phyloP scores from a whole-genome alignment of 2,888 invertebrate genomes.

The Agonopterix alstromeriana region DNA sequence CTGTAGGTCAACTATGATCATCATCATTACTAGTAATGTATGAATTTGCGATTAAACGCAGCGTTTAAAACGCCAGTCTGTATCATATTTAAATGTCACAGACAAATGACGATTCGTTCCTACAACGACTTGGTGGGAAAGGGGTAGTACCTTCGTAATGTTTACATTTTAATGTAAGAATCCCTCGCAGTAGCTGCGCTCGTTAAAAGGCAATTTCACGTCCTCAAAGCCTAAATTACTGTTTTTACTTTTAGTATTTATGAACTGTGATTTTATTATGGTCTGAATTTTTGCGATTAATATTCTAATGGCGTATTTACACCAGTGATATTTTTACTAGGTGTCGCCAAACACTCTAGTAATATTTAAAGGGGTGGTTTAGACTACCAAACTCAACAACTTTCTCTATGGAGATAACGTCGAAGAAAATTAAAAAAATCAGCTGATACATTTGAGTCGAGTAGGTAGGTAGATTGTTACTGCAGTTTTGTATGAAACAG shows the following conservation, averaged over 20 bases:
- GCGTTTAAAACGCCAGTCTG: conserved; percentile 34
- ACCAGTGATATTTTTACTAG: not conserved
- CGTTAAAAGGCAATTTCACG: conserved; percentile 61
- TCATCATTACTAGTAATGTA: too few relatives aligned
- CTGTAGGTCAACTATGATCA: too few relatives aligned
- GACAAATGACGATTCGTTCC: conserved; percentile 62
- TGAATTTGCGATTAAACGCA: not conserved
- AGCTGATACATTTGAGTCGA: too few relatives aligned
- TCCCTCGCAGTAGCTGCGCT: conserved; percentile 38
- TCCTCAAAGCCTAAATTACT: conserved; percentile 44
- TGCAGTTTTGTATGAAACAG: too few relatives aligned
- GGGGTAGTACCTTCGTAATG: conserved; percentile 40
- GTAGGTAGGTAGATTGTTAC: too few relatives aligned
- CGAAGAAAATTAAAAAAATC: too few relatives aligned
- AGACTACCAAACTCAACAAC: too few relatives aligned
- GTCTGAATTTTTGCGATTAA: not conserved
- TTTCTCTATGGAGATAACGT: too few relatives aligned
- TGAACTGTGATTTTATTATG: conserved; percentile 24
- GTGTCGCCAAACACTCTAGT: too few relatives aligned
- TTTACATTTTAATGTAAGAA: conserved; percentile 74
- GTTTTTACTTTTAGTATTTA: conserved; percentile 55
- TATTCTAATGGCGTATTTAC: not conserved
- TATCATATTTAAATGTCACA: conserved; percentile 35
- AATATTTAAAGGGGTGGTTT: too few relatives aligned
- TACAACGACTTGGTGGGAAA: conserved; percentile 48